These are phyloP conservation scores for Umimayanthus chanpuru DNA, from an alignment of 92 coral and sea anemone species.

Conservation along the genomic window DNA sequence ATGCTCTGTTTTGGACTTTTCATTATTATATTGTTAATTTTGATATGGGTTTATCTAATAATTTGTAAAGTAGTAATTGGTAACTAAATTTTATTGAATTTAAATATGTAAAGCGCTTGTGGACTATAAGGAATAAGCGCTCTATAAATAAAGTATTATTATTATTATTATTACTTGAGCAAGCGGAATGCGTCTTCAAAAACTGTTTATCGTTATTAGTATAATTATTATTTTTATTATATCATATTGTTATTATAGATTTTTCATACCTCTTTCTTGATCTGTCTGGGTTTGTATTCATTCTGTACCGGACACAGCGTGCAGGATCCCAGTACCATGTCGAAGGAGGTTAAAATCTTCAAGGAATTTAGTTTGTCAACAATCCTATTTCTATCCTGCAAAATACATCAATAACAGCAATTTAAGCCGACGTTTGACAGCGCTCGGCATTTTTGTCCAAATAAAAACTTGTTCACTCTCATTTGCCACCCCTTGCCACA, in stretches of 20 bases:
- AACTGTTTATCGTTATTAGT: too few species aligned
- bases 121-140: too few species aligned
- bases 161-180: too few species aligned
- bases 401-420: not conserved
- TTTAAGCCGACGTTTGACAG: not conserved
- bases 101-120: too few species aligned
- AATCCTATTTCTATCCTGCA: constrained; percentile 10
- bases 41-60: too few species aligned
- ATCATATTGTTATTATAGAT: not conserved
- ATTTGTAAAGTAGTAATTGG: too few species aligned
- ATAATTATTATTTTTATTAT: too few species aligned
- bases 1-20: too few species aligned
- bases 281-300: constrained; percentile 26
- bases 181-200: too few species aligned
- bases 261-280: constrained; percentile 30
- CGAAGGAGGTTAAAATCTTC: constrained; percentile 16
- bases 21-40: too few species aligned
- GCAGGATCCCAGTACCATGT: constrained; percentile 16
- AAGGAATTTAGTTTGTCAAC: constrained; percentile 27
- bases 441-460: not conserved
- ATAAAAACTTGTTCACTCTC: not conserved
- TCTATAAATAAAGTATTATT: too few species aligned
- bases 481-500: not conserved
- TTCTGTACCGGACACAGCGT: constrained; percentile 31
- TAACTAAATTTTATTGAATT: too few species aligned